Conservation (phyloP, 2,113 vertebrate genomes). For the Ailuropoda melanoleuca region DNA sequence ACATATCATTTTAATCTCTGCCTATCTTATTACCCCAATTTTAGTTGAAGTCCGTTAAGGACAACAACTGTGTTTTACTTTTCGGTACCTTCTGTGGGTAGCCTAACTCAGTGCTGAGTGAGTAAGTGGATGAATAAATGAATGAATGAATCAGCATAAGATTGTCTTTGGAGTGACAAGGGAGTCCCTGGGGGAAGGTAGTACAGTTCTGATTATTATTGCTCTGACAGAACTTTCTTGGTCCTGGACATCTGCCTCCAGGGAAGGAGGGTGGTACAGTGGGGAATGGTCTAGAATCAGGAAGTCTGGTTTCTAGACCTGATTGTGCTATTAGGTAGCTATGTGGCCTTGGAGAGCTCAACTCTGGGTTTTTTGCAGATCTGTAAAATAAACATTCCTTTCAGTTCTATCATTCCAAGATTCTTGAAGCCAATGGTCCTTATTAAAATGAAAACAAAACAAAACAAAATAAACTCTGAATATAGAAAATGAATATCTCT, state of each 20-base stretch:
- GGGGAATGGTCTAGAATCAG: neutral
- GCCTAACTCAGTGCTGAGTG: neutral
- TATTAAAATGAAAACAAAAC: neutral
- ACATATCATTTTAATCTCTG: neutral
- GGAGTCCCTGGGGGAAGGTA: neutral
- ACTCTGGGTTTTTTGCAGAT: neutral
- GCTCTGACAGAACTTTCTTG: neutral
- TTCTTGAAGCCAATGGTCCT: neutral
- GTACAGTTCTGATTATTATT: neutral
- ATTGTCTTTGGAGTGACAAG: neutral
- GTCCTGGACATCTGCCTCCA: neutral
- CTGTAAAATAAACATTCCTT: slow-evolving; percentile 3
- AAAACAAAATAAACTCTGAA: neutral
- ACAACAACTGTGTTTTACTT: neutral
- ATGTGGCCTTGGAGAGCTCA: neutral
- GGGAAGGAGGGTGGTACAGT: neutral
- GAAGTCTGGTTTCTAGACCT: neutral
- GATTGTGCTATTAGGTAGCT: neutral
- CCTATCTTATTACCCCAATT: neutral
- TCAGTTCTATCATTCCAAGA: neutral
- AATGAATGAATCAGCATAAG: neutral
- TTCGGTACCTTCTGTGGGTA: neutral
- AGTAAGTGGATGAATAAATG: neutral
- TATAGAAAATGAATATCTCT: neutral
- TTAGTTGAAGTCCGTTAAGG: neutral